Conservation (phyloP, 1,140 invertebrate genomes). For the Drosophila aff. region DNA sequence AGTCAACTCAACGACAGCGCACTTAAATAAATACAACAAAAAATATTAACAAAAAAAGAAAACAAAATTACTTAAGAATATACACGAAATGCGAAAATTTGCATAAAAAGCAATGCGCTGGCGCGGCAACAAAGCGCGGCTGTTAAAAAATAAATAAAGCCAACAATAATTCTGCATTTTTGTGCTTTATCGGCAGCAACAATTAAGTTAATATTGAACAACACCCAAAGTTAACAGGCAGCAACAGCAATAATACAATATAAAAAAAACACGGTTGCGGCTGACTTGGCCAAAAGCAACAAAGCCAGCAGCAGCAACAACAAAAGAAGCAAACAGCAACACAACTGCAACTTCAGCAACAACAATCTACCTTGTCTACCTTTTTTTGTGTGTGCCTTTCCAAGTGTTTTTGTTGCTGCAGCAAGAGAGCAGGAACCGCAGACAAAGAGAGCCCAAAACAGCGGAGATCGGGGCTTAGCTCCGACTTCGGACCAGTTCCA, state of each 20-base stretch:
- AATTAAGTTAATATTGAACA: constrained; percentile 78
- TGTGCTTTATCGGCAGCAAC: constrained; percentile 74
- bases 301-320: constrained; percentile 38
- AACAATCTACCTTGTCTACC: constrained; percentile 59
- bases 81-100: constrained; percentile 53
- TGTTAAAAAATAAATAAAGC: constrained; percentile 56
- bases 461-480: constrained; percentile 26
- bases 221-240: constrained; percentile 63
- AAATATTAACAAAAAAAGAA: constrained; percentile 15
- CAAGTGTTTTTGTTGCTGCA: constrained; percentile 56
- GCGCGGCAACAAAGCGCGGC: constrained; percentile 58
- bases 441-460: constrained; percentile 28
- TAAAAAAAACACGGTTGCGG: constrained; percentile 47
- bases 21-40: constrained; percentile 43
- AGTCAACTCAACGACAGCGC: constrained; percentile 23
- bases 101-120: constrained; percentile 56
- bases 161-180: constrained; percentile 64
- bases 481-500: constrained; percentile 49
- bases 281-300: constrained; percentile 68
- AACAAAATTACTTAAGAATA: constrained; percentile 31
- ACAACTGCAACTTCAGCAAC: constrained; percentile 34
- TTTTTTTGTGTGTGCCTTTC: constrained; percentile 64
- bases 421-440: constrained; percentile 34
- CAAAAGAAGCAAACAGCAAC: constrained; percentile 38
- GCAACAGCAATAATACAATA: constrained; percentile 21